Evolutionary conservation across 2,113 vertebrate genomes (phyloP).

Genomic region (Tragelaphus strepsiceros): DNA sequence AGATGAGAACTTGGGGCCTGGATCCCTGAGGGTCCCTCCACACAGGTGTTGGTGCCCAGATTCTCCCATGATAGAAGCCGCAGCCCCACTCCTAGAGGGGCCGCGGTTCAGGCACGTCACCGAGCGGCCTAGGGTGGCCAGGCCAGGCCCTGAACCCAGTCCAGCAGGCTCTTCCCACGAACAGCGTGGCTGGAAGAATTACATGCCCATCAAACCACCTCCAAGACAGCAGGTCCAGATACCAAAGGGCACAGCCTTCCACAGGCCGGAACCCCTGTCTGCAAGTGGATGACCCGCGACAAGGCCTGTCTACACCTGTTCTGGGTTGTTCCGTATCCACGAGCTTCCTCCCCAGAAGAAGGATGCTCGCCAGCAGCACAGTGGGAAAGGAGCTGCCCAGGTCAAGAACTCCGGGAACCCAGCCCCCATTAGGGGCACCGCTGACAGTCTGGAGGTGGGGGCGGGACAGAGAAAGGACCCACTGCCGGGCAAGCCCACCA

Average conservation of each 20-base stretch:
- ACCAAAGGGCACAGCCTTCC: neutral
- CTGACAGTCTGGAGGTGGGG: neutral
- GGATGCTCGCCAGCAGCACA: fast-evolving
- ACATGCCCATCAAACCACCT: too few relatives aligned
- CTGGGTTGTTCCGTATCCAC: neutral
- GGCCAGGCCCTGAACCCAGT: neutral
- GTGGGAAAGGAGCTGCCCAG: neutral
- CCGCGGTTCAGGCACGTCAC: fast-evolving
- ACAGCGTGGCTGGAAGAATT: neutral
- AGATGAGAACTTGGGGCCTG: neutral
- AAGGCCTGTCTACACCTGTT: too few relatives aligned
- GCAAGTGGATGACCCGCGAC: fast-evolving
- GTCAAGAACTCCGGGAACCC: neutral
- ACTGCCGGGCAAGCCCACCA: neutral
- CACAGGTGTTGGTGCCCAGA: fast-evolving
- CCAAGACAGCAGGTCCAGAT: fast-evolving
- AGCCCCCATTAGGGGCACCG: fast-evolving
- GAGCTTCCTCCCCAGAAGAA: neutral
- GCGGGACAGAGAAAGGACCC: neutral
- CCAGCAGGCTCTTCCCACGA: neutral
- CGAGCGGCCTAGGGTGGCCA: neutral
- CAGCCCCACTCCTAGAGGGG: neutral
- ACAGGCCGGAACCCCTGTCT: fast-evolving
- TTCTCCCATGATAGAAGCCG: neutral
- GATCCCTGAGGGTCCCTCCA: neutral